Base-by-base conservation (phyloP, 2,113 vertebrate genomes). In the Hippotragus niger region DNA sequence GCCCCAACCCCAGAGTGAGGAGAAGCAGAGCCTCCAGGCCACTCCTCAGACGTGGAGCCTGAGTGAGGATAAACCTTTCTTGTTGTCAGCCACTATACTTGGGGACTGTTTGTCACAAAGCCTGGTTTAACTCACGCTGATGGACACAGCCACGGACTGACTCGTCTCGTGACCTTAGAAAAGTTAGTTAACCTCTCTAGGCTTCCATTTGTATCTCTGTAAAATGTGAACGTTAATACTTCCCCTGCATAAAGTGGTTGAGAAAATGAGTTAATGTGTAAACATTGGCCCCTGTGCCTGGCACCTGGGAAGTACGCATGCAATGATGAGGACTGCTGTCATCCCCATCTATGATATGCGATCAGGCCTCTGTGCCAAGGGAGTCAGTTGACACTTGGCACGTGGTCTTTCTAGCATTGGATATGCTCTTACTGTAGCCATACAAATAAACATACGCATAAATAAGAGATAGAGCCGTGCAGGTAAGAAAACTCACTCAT, bases 11-110 rank as follows among this genome's bases (percentile, higher is more conserved):
- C 64, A 60, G 45, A 27, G 0, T 67, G 36, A 84, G 58, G 23
- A 74, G 5, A 33, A 17, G 14, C 74, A 52, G 52, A 67, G 53
- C 40, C 45, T 84, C 80, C 1, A 1, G 27, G 19, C 71, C 60
- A 12, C 64, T 94, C 23, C 5, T 2, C 0, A 74, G 33, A 74
- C 8, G 0, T 13, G 7, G 3, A 57, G 9, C 21, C 1, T 10
- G 45, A 53, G 14, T 11, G 81, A 94, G 16, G 21, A 19, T 13
- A 14, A 31, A 36, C 33, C 85, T 88, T 57, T 21, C 25, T 23
- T 67, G 12, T 9, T 29, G 31, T n/a, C 64, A 96, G 27, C 17
- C 36, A 40, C 57, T 82, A 31, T 45, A 36, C 43, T 45, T 25
- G 17, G 33, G 36, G 27, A 53, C 31, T 88, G 1, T 67, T 90